Conservation (phyloP, 2,113 vertebrate genomes). For the Callorhinus ursinus region DNA sequence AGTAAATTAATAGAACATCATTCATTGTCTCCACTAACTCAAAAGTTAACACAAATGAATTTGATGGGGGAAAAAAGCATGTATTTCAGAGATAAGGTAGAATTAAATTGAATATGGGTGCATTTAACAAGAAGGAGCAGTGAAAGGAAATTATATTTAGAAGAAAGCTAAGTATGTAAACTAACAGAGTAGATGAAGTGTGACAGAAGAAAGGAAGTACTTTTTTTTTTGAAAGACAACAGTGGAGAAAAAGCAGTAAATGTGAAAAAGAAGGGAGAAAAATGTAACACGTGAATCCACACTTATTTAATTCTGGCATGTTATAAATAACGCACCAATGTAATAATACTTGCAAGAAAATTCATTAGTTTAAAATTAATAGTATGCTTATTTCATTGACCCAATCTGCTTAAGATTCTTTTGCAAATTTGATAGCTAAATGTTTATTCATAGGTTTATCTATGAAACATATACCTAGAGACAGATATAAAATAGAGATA, state of each 20-base stretch:
- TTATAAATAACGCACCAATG: background rate
- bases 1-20: background rate
- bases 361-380: constrained; percentile 22
- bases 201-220: background rate
- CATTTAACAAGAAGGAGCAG: background rate
- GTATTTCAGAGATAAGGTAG: background rate
- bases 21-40: background rate
- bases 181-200: background rate
- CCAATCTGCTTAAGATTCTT: background rate
- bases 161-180: background rate
- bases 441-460: background rate
- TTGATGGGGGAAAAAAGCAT: background rate
- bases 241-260: background rate
- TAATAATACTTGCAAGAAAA: constrained; percentile 35
- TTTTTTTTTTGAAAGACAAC: background rate
- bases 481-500: background rate
- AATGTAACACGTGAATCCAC: background rate
- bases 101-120: background rate
- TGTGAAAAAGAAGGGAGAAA: background rate
- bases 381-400: constrained; percentile 39
- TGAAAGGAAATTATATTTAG: background rate
- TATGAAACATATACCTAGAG: background rate
- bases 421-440: background rate
- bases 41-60: background rate
- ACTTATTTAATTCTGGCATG: background rate